Base-by-base conservation (phyloP, 2,113 vertebrate genomes). In the Bubalus kerabau region DNA sequence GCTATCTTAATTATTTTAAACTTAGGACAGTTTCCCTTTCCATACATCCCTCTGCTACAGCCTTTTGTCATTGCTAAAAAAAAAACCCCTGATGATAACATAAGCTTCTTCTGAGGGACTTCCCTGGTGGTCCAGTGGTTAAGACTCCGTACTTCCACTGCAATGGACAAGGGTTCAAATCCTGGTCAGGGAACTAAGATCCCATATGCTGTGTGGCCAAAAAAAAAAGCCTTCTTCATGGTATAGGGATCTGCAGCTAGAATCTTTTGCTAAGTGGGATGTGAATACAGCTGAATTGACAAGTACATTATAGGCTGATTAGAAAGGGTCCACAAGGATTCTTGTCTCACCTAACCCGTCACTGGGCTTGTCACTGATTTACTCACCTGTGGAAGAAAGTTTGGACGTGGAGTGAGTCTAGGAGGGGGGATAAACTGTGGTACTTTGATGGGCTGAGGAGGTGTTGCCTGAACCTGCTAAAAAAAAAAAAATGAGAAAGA, bases 361-460 rank as follows among this genome's bases (percentile, higher is more conserved):
- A 24, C 3, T 14, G 32, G 87, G 30, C 86, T 91, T 86, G 6
- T 82, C 95, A 46, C 76, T 64, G 88, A 21, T 62, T 94, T 36
- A 99, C 99, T 99, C 98, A 99, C 99, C 99, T 99, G 99, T 98
- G 99, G 99, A 99, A 99, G 99, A 98, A 99, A 99, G 99, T 99
- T 99, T 98, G 99, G 99, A 98, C 99, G 99, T 99, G 99, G 99
- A 99, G 99, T 99, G 98, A 99, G 99, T 99, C 99, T 99, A 98
- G 99, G 99, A 99, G 99, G 99, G 98, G 99, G 99, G 98, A 99
- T 99, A 99, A 99, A 99, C 99, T 99, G 99, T 98, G 99, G 99
- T 99, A 99, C 99, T 99, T 99, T 99, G 99, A 99, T 99, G 99
- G 99, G 99, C 98, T 99, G 99, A 98, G 99, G 98, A 97, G 99